phyloP scores from a whole-genome alignment of 2,888 invertebrate species.

The Steinernema carpocapsae region DNA sequence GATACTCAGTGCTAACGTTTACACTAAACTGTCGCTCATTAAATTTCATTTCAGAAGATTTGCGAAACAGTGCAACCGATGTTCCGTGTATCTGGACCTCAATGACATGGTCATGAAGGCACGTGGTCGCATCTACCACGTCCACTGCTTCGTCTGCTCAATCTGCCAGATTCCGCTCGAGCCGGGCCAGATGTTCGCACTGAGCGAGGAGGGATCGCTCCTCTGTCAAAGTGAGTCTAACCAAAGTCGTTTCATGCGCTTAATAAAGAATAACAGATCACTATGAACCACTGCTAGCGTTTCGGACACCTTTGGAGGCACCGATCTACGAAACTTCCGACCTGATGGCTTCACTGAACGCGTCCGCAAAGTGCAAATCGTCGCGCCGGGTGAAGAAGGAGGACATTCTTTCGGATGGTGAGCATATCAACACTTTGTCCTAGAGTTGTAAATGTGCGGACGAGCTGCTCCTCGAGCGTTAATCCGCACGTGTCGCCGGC shows the following conservation, averaged over 20 bases:
- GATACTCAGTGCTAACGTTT: too few species aligned
- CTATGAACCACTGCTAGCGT: constrained; percentile 42
- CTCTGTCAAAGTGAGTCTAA: constrained; percentile 56
- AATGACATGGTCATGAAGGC: constrained; percentile 90
- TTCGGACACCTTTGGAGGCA: background rate
- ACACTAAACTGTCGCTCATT: too few species aligned
- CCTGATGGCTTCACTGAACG: constrained; percentile 1
- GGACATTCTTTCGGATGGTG: constrained; percentile 11
- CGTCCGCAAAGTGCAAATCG: background rate
- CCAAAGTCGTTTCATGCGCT: background rate
- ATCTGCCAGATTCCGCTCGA: constrained; percentile 81
- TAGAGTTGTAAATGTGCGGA: background rate
- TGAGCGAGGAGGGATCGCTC: constrained; percentile 76
- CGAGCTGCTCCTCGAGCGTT: constrained; percentile 4
- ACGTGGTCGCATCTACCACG: constrained; percentile 84
- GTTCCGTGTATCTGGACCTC: constrained; percentile 82
- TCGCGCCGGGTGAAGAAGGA: constrained; percentile 5
- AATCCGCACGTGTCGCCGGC: constrained; percentile 28
- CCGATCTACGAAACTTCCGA: constrained; percentile 5
- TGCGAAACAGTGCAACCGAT: constrained; percentile 83
- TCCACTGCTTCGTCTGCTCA: constrained; percentile 85
- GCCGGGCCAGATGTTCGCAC: constrained; percentile 89
- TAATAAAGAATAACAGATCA: constrained; percentile 28
- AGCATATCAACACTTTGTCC: background rate
- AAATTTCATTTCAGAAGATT: constrained; percentile 77